Percentiles rank a stretch among this genome's conserved stretches.
Evolutionary conservation across 2,888 invertebrate genomes (phyloP).

Genomic region (Oasisia sp.): DNA sequence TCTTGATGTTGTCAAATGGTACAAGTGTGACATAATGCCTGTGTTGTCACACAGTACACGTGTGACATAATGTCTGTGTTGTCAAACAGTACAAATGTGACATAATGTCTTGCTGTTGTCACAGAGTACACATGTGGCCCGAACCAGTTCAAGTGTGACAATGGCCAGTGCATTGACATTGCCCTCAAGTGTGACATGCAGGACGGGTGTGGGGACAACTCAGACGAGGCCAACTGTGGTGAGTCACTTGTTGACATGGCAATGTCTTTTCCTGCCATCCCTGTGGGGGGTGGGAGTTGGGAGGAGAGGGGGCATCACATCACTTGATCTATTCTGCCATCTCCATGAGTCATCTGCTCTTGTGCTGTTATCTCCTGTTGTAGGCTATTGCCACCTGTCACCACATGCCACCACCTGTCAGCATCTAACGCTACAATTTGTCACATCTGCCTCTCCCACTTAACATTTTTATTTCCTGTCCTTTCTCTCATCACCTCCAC

Average conservation of each 20-base stretch:
- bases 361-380: too few species aligned
- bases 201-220: constrained; percentile 75
- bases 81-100: constrained; percentile 21
- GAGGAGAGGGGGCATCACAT: too few species aligned
- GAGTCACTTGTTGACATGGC: background rate
- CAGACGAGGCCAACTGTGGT: constrained; percentile 71
- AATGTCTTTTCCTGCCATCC: background rate
- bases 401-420: too few species aligned
- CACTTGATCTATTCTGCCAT: too few species aligned
- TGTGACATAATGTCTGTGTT: constrained; percentile 8
- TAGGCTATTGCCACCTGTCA: too few species aligned
- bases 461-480: too few species aligned
- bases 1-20: constrained; percentile 9
- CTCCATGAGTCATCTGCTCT: too few species aligned
- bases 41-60: constrained; percentile 14
- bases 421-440: too few species aligned
- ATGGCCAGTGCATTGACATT: constrained; percentile 79
- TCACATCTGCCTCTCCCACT: too few species aligned
- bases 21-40: background rate
- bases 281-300: too few species aligned
- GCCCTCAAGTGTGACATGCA: constrained; percentile 83
- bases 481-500: too few species aligned
- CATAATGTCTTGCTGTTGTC: background rate
- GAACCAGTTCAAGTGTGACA: constrained; percentile 55
- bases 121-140: constrained; percentile 24